Evolutionary conservation across 2,888 invertebrate genomes (phyloP), one percentile per base, ranked within the genome.

Genomic region (Vannuccia rotundouncinata): DNA sequence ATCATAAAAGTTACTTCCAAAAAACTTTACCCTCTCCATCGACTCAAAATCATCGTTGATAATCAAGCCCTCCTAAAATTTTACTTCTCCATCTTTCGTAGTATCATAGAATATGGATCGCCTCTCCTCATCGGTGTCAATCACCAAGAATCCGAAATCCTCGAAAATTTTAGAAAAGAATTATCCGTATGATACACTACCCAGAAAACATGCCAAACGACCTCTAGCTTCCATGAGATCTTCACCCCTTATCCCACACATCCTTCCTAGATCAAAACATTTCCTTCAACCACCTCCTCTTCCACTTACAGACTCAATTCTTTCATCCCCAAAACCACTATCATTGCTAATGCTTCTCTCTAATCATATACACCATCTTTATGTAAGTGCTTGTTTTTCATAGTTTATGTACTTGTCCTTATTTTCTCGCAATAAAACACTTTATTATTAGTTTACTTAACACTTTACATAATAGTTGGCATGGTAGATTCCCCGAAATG

Each of bases 261-360:
- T 22, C 66, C 25, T 66, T 66, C 66, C 66, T n/a, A 13, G 66
- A 66, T 66, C 66, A 13, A 22, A 66, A 5, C 66, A 66, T 66
- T 66, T 66, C 66, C 66, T 66, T 22, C 66, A 66, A 66, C 66
- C 66, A 66, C 66, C 66, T 66, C 66, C 13, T 66, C 66, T 66
- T 66, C 66, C 66, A 66, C 66, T 66, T 66, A 66, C 66, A 66
- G 66, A 66, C 66, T 66, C 25, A 66, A n/a, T 27, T 66, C 66
- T 66, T 66, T 66, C 22, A 22, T 66, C 66, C 22, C 66, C 66
- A 66, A 66, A 66, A 66, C 66, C 13, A 66, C 66, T 66, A 66
- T 66, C 66, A 66, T 66, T 66, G n/a, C n/a, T n/a, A 66, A 66
- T 66, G 66, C 66, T 66, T 66, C 66, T 66, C 66, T 66, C 66